Conservation (phyloP, 1,140 invertebrate species). For the Drosophila subpulchrella region DNA sequence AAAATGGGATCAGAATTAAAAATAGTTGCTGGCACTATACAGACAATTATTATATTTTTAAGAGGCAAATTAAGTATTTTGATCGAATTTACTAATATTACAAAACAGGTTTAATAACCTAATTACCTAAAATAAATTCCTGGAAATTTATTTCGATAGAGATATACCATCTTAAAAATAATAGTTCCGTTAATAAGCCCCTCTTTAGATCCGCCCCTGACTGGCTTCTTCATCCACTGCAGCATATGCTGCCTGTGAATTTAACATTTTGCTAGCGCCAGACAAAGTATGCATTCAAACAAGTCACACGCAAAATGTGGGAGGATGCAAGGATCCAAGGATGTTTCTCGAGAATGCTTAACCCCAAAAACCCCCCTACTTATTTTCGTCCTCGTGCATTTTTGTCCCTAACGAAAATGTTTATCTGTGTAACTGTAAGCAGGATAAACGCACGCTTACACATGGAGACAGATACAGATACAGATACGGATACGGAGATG, state of each 20-base stretch:
- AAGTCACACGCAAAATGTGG: slow-evolving; percentile 45
- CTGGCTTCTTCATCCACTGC: slow-evolving; percentile 13
- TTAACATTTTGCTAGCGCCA: slow-evolving; percentile 57
- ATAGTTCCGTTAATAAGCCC: slow-evolving; percentile 1
- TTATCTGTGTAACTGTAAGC: slow-evolving; percentile 76
- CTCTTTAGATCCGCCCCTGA: neutral
- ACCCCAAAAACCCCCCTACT: neutral
- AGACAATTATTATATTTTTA: too few species aligned
- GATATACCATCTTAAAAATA: neutral
- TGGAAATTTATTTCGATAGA: neutral
- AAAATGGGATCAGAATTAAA: neutral
- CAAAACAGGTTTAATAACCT: too few species aligned
- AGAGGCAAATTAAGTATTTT: too few species aligned
- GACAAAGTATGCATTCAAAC: slow-evolving; percentile 66
- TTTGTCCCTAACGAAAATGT: slow-evolving; percentile 58
- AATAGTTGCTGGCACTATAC: neutral
- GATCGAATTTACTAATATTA: too few species aligned
- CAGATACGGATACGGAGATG: neutral
- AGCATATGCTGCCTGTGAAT: slow-evolving; percentile 53
- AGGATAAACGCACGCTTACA: slow-evolving; percentile 60
- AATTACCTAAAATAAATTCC: neutral
- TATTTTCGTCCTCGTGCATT: slow-evolving; percentile 35
- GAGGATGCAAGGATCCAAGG: slow-evolving; percentile 10
- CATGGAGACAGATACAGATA: slow-evolving; percentile 8
- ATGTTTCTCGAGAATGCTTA: slow-evolving; percentile 22